Evolutionary conservation across 2,797 vertebrate genomes (phyloP), one percentile per base, ranked within the genome.

Genomic region (Geotrypetes seraphini): DNA sequence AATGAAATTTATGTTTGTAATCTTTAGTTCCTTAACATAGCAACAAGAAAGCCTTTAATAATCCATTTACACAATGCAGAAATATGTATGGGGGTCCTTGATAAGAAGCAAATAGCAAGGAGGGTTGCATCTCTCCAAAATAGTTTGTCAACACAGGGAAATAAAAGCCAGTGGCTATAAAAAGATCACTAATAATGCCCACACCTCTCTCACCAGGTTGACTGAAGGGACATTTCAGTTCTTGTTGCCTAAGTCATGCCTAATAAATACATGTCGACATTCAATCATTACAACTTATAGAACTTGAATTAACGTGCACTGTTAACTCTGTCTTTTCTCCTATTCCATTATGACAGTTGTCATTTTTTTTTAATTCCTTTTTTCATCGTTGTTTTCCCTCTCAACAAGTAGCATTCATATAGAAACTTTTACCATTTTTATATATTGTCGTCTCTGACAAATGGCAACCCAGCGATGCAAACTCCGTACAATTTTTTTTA

Each of bases 191-290:
- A 56, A 68, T 54, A 50, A 67, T 36, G 47, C 33, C 55, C 52
- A 62, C 60, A 68, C 60, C 51, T 61, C 71, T 69, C 66, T 64
- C 69, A 62, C 65, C 63, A 63, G 63, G 64, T 33, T 70, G 60
- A 65, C 62, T 46, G 43, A 60, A 23, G 43, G 45, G 58, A 53
- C 57, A 63, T 63, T 65, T 67, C 56, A 44, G 65, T 43, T 49
- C 63, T 60, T 59, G 59, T 57, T 61, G 59, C 57, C 39, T 50
- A 36, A 69, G 53, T 66, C 57, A 64, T 60, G 50, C n/a, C n/a
- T 60, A 59, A 62, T 67, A 67, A 63, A 54, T 61, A 46, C 63
- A 53, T 54, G 60, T 53, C 66, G 52, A 66, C 61, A 28, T 53
- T 57, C 53, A 53, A n/a, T 55, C 60, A 59, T 57, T 56, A 53